Evolutionary conservation across 2,888 invertebrate genomes (phyloP).

Genomic region (Agrochola lychnidis): DNA sequence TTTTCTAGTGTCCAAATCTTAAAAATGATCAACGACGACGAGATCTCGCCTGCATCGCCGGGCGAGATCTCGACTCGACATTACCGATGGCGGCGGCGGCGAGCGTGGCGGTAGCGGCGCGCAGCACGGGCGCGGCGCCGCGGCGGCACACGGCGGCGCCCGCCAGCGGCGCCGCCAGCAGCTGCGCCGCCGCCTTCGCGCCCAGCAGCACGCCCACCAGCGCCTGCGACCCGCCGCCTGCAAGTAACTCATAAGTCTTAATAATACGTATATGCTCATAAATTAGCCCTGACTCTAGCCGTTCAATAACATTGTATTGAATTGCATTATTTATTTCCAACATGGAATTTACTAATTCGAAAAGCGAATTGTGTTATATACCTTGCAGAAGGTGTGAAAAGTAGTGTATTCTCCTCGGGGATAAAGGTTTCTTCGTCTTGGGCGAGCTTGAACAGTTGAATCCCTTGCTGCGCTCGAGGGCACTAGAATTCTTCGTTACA

Average conservation of each 20-base stretch:
- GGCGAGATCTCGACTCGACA: neutral
- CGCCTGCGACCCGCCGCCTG: slow-evolving; percentile 72
- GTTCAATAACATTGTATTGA: too few species aligned
- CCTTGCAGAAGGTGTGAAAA: neutral
- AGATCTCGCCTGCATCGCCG: neutral
- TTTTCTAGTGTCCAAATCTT: neutral
- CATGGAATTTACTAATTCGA: too few species aligned
- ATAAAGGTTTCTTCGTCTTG: neutral
- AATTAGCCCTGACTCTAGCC: neutral
- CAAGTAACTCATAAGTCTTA: too few species aligned
- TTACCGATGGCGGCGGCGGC: slow-evolving; percentile 77
- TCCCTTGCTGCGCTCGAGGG: neutral
- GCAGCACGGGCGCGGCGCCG: slow-evolving; percentile 78
- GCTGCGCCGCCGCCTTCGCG: slow-evolving; percentile 83
- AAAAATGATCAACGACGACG: neutral
- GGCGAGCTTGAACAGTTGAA: neutral
- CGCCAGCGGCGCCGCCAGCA: slow-evolving; percentile 78
- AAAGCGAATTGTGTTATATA: neutral
- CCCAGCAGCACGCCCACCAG: slow-evolving; percentile 83
- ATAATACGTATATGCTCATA: too few species aligned
- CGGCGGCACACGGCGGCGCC: slow-evolving; percentile 78
- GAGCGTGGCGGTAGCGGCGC: slow-evolving; percentile 76
- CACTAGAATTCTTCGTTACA: neutral
- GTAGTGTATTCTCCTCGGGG: neutral
- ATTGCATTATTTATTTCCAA: too few species aligned